A percentile compares a stretch with the other conserved stretches of the same genome.
Evolutionary conservation across 2,797 vertebrate species (phyloP).

Genomic region (Xiphorhynchus erythropygius): DNA sequence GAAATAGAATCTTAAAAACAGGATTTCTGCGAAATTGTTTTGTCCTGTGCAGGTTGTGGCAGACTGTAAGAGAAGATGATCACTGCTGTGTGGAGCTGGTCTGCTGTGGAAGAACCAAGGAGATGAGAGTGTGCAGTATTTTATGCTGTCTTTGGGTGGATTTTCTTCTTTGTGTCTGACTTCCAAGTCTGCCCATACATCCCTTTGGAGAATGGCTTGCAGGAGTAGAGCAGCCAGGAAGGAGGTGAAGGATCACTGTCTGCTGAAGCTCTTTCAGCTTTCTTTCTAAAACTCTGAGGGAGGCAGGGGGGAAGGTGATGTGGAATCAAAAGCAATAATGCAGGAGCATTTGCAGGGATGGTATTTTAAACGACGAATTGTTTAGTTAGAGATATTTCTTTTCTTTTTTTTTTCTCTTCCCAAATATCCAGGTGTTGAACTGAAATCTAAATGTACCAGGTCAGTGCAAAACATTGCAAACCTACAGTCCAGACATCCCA

Average conservation of each 20-base stretch:
- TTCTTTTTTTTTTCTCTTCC: background rate
- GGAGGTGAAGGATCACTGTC: conserved; percentile 19
- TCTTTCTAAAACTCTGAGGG: background rate
- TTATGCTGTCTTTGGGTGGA: background rate
- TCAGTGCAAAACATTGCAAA: background rate
- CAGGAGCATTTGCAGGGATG: background rate
- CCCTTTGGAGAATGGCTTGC: background rate
- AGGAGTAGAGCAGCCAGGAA: background rate
- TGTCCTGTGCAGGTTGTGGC: background rate
- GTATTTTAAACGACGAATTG: background rate
- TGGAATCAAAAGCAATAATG: conserved; percentile 41
- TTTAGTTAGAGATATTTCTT: background rate
- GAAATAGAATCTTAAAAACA: background rate
- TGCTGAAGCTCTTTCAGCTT: conserved; percentile 23
- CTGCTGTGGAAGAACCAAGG: background rate
- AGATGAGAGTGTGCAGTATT: background rate
- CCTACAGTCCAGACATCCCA: background rate
- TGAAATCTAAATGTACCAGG: background rate
- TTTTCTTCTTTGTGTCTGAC: conserved; percentile 8
- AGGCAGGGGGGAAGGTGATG: background rate
- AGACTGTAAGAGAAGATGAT: background rate
- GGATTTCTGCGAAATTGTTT: background rate
- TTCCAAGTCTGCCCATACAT: background rate
- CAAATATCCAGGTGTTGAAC: background rate
- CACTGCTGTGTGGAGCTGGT: background rate